Conservation (phyloP, 1,140 invertebrate species). For the Drosophila sechellia region DNA sequence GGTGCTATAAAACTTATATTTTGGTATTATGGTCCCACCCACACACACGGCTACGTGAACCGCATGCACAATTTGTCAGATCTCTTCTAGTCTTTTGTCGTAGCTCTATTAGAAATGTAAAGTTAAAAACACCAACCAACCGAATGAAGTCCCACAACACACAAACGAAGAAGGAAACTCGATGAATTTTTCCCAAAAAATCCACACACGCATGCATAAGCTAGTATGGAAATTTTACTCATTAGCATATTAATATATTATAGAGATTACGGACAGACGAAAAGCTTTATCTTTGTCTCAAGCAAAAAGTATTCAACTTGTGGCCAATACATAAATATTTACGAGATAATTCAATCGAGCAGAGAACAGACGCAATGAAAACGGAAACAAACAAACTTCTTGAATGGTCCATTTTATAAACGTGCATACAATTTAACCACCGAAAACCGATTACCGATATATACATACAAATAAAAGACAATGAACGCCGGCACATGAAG, state of each 20-base stretch:
- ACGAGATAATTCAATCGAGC: conserved; percentile 19
- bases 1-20: conserved; percentile 58
- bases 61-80: conserved; percentile 70
- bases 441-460: conserved; percentile 52
- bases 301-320: conserved; percentile 35
- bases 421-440: conserved; percentile 74
- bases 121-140: conserved; percentile 11
- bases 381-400: conserved; percentile 47
- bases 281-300: conserved; percentile 70
- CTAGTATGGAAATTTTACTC: conserved; percentile 51
- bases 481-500: conserved; percentile 22
- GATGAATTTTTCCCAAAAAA: conserved; percentile 63
- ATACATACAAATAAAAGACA: neutral
- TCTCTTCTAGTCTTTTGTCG: conserved; percentile 77
- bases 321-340: conserved; percentile 32
- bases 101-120: conserved; percentile 69
- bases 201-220: conserved; percentile 14
- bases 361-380: conserved; percentile 1
- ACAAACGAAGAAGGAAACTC: conserved; percentile 35
- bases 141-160: conserved; percentile 37
- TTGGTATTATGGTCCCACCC: conserved; percentile 44
- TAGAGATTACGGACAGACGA: conserved; percentile 30
- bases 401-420: conserved; percentile 79
- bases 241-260: conserved; percentile 46
- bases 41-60: conserved; percentile 61